Conservation (phyloP, 2,888 invertebrate species). For the Alviniconcha strummeri region DNA sequence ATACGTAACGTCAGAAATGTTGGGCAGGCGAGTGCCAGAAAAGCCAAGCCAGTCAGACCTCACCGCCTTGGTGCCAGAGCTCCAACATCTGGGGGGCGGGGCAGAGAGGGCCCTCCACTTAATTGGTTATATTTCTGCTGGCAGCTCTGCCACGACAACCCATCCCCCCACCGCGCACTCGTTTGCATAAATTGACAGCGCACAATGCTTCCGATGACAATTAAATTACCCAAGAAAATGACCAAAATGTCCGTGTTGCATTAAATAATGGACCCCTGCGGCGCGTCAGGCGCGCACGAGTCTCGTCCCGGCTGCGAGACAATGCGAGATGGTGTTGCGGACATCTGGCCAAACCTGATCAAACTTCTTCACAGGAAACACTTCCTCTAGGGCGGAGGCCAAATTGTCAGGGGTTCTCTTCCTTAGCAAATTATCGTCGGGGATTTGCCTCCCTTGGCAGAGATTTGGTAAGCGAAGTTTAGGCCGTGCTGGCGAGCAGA, state of each 20-base stretch:
- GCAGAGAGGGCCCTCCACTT: conserved; percentile 30
- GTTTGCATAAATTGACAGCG: conserved; percentile 41
- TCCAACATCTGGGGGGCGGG: conserved; percentile 41
- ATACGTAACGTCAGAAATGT: no score
- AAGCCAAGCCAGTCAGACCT: neutral
- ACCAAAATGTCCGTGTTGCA: conserved; percentile 36
- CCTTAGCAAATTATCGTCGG: neutral
- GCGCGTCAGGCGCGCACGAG: conserved; percentile 18
- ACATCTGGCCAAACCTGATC: conserved; percentile 33
- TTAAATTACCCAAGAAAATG: conserved; percentile 42
- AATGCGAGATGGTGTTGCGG: conserved; percentile 22
- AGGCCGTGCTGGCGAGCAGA: conserved; percentile 4
- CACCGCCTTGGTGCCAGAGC: conserved; percentile 20
- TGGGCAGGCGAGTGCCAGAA: neutral
- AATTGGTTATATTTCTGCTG: conserved; percentile 40
- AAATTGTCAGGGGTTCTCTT: neutral
- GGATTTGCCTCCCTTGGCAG: neutral
- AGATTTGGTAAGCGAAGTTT: conserved; percentile 18
- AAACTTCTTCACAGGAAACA: neutral
- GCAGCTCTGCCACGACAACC: conserved; percentile 11
- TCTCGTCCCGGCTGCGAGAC: conserved; percentile 22
- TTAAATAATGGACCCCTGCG: conserved; percentile 36
- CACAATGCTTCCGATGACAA: conserved; percentile 38
- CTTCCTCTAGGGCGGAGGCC: neutral
- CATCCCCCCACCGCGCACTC: conserved; percentile 31